These are phyloP conservation scores for Anguilla japonica DNA, from an alignment of 2,113 vertebrate genomes.

Conservation along the genomic window DNA sequence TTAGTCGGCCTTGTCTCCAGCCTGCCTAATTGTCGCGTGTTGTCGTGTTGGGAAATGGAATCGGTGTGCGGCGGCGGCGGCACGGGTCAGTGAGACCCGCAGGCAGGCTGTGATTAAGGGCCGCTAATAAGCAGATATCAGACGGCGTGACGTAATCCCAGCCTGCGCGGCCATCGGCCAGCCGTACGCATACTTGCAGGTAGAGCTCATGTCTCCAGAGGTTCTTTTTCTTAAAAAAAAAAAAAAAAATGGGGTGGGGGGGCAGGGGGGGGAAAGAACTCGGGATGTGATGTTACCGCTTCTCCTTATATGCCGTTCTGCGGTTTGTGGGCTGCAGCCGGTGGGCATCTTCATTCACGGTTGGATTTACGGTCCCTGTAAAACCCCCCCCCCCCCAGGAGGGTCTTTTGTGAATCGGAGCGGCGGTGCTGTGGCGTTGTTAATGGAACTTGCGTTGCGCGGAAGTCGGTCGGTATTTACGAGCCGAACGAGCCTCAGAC, in stretches of 20 bases:
- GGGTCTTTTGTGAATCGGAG: not conserved
- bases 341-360: not conserved
- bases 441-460: not conserved
- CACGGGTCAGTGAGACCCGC: slow-evolving; percentile 51
- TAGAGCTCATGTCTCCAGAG: slow-evolving; percentile 77
- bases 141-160: slow-evolving; percentile 76
- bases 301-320: not conserved
- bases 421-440: not conserved
- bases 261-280: not conserved
- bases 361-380: not conserved
- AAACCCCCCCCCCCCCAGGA: not conserved
- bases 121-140: slow-evolving; percentile 71
- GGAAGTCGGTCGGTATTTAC: not conserved
- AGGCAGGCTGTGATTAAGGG: slow-evolving; percentile 70
- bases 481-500: not conserved
- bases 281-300: not conserved
- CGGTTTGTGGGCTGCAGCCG: not conserved
- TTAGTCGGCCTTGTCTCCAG: not conserved
- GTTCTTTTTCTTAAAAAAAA: slow-evolving; percentile 26
- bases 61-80: slow-evolving; percentile 50
- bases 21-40: slow-evolving; percentile 14
- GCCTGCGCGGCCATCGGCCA: slow-evolving; percentile 74
- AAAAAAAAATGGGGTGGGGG: not conserved
- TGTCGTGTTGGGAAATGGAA: slow-evolving; percentile 10
- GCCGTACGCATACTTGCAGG: slow-evolving; percentile 77